Conservation (phyloP, 2,113 vertebrate species). For the Chaenogobius annularis region DNA sequence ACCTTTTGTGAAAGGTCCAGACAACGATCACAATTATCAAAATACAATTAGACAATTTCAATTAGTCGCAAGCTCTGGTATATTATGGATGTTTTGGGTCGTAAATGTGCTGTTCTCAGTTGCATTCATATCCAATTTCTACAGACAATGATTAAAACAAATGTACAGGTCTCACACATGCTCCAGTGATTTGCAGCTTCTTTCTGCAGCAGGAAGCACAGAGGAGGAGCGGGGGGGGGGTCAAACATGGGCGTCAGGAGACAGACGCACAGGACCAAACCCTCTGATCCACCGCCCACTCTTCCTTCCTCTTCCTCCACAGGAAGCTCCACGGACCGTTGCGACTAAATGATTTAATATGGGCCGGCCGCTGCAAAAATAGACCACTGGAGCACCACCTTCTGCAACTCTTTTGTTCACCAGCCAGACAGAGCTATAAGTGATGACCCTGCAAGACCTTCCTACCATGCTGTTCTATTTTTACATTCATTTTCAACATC, state of each 20-base stretch:
- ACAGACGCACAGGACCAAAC: slow-evolving; percentile 49
- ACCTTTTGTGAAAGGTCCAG: too few relatives aligned
- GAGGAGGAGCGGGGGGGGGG: slow-evolving; percentile 45
- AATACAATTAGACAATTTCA: too few relatives aligned
- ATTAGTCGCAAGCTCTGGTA: too few relatives aligned
- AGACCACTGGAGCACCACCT: slow-evolving; percentile 33
- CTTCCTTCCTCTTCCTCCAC: slow-evolving; percentile 64
- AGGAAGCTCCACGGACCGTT: slow-evolving; percentile 62
- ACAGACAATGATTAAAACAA: neutral
- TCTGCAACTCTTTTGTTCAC: neutral
- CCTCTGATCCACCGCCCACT: slow-evolving; percentile 64
- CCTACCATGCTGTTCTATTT: neutral
- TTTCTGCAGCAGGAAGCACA: slow-evolving; percentile 41
- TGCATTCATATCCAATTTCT: neutral
- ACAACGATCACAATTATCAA: too few relatives aligned
- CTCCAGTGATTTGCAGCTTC: slow-evolving; percentile 33
- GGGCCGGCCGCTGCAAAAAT: slow-evolving; percentile 62
- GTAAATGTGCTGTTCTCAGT: neutral
- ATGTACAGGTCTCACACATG: neutral
- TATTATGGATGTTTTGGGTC: too few relatives aligned
- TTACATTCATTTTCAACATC: neutral
- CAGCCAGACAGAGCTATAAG: neutral
- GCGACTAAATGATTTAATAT: slow-evolving; percentile 73
- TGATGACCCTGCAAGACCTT: neutral
- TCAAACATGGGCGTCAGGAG: slow-evolving; percentile 52